Evolutionary conservation across 64 coral and sea anemone genomes (phyloP), one percentile per base, ranked within the genome.

Genomic region (Porites lutea): DNA sequence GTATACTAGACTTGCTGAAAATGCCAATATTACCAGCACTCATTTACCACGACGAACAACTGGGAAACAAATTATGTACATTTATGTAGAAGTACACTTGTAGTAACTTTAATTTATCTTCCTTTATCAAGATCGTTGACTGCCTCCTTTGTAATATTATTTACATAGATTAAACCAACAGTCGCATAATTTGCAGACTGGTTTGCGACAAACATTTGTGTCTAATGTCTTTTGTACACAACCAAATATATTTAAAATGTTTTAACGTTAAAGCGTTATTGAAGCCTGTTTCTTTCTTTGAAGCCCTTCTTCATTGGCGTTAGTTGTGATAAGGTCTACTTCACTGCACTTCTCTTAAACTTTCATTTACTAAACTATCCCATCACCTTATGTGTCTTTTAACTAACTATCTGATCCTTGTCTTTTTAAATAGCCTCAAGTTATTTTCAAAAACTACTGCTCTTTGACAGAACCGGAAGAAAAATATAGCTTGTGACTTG

Each of bases 131-230:
- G 62, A 48, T 15, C 57, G 47, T 27, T 21, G 5, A 51, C 23
- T 67, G 50, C 23, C 52, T 46, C 9, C 47, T 22, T 49, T 51
- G 45, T 68, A 68, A 84, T 69, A 68, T 84, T 84, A 68, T 84
- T 84, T 63, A 68, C 69, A 66, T 63, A 84, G 62, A 83, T 83
- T 83, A 84, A 84, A 84, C 60, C n/a, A 20, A 19, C 62, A 84
- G 43, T 63, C 23, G 37, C 23, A 37, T 7, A 63, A 5, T 0
- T 83, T 20, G 13, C 13, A 50, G 44, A 65, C 62, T 84, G 63
- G 15, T 46, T 65, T 84, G n/a, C 75, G 57, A 48, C 47, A 76
- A 19, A 8, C 61, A 8, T 3, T 52, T 3, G 3, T 52, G 9
- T 37, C 27, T 37, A 1, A 37, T 37, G 27, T 37, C 27, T 37